Evolutionary conservation across 1,140 invertebrate genomes (phyloP).

Genomic region (Trissolcus basalis): DNA sequence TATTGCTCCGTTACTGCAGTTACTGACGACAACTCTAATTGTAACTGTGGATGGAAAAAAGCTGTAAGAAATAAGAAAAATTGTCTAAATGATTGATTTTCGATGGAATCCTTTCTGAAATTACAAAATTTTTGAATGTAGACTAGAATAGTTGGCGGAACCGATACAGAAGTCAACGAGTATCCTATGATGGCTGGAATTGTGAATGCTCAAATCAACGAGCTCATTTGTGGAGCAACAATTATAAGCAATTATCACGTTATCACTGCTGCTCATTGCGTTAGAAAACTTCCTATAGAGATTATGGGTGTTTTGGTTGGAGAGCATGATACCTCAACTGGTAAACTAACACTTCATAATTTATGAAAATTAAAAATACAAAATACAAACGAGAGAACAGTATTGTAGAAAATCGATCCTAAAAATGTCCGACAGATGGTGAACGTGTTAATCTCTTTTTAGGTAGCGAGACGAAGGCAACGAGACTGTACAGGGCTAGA

Average conservation of each 20-base stretch:
- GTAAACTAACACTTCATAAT: slow-evolving; percentile 24
- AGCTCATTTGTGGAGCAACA: slow-evolving; percentile 80
- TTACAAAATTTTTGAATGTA: slow-evolving; percentile 49
- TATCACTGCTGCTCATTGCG: slow-evolving; percentile 84
- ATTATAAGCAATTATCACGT: slow-evolving; percentile 80
- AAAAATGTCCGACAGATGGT: no score
- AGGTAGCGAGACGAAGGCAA: slow-evolving; percentile 16
- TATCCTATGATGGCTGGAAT: slow-evolving; percentile 81
- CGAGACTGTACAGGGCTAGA: slow-evolving; percentile 8
- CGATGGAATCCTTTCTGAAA: no score
- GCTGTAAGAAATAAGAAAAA: slow-evolving; percentile 70
- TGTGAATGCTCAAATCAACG: slow-evolving; percentile 65
- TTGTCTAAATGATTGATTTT: no score
- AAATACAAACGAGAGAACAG: no score
- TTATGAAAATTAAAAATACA: no score
- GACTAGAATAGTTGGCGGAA: slow-evolving; percentile 80
- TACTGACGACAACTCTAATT: slow-evolving; percentile 55
- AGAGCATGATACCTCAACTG: slow-evolving; percentile 23
- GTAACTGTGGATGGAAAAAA: slow-evolving; percentile 78
- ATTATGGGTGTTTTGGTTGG: slow-evolving; percentile 76
- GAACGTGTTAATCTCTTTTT: not conserved
- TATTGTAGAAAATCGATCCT: no score
- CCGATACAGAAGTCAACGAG: slow-evolving; percentile 79
- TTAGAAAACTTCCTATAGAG: slow-evolving; percentile 49
- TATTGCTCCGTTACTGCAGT: slow-evolving; percentile 71